Evolutionary conservation across 2,888 invertebrate genomes (phyloP).

Genomic region (Patella pellucida): DNA sequence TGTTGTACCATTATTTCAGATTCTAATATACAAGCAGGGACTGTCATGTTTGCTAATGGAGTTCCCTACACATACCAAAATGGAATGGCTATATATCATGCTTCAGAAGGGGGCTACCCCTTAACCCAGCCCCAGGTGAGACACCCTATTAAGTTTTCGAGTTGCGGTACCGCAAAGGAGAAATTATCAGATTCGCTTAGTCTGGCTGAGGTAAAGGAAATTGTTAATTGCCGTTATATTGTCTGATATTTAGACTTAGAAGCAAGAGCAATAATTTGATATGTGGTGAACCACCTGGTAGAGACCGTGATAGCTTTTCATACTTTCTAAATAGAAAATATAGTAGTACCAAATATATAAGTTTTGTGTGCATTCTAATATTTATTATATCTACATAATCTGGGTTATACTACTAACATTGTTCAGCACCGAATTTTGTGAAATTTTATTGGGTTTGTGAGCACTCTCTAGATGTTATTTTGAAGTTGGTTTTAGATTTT

Average conservation of each 20-base stretch:
- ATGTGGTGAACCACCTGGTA: too few species aligned
- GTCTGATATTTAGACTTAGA: too few species aligned
- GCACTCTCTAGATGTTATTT: too few species aligned
- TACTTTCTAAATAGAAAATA: too few species aligned
- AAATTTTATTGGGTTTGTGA: too few species aligned
- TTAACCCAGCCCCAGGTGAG: constrained; percentile 59
- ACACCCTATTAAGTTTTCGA: constrained; percentile 5
- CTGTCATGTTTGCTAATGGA: constrained; percentile 74
- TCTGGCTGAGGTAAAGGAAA: too few species aligned
- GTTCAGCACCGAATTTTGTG: not conserved
- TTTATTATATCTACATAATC: not conserved
- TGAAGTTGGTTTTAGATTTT: too few species aligned
- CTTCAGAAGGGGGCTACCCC: constrained; percentile 63
- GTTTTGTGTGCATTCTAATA: not conserved
- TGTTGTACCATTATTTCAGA: constrained; percentile 40
- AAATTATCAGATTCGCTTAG: too few species aligned
- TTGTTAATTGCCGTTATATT: too few species aligned
- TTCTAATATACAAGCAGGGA: constrained; percentile 73
- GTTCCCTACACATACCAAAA: constrained; percentile 73
- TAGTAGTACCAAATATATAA: not conserved
- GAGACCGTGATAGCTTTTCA: too few species aligned
- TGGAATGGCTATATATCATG: constrained; percentile 72
- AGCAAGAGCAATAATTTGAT: too few species aligned
- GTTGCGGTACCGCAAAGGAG: not conserved
- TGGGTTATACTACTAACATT: not conserved